A percentile compares a stretch with the other conserved stretches of the same genome.
Evolutionary conservation across 2,113 vertebrate species (phyloP).

Genomic region (Dasyurus viverrinus): DNA sequence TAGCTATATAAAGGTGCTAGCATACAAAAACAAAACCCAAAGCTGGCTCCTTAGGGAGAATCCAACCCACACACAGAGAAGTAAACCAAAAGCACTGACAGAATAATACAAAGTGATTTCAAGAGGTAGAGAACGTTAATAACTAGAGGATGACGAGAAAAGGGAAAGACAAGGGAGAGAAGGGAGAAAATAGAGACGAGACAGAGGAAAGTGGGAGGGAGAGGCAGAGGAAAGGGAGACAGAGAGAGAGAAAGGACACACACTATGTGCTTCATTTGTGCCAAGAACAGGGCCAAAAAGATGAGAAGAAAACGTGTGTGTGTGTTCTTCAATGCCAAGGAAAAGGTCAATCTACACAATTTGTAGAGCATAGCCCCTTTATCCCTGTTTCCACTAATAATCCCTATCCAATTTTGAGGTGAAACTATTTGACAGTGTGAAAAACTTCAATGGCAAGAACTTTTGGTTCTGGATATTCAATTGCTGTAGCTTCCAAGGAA

Average conservation of each 20-base stretch:
- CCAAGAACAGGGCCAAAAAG: no score
- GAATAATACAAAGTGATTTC: not conserved
- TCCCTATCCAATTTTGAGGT: not conserved
- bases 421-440: not conserved
- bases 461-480: not conserved
- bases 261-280: no score
- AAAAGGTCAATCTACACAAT: not conserved
- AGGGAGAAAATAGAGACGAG: no score
- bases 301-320: no score
- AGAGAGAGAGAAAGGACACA: no score
- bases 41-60: not conserved
- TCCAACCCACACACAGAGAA: not conserved
- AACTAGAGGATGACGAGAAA: no score
- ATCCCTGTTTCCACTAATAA: not conserved
- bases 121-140: no score
- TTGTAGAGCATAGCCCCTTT: not conserved
- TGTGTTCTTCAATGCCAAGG: not conserved
- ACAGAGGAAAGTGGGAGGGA: no score
- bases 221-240: no score
- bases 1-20: not conserved
- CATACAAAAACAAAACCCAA: not conserved
- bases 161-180: no score
- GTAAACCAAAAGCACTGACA: no score
- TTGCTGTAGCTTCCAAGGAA: not conserved
- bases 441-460: not conserved